These are phyloP conservation scores for Lamellibrachia luymesi DNA, from an alignment of 1,140 invertebrate species.

Conservation along the genomic window DNA sequence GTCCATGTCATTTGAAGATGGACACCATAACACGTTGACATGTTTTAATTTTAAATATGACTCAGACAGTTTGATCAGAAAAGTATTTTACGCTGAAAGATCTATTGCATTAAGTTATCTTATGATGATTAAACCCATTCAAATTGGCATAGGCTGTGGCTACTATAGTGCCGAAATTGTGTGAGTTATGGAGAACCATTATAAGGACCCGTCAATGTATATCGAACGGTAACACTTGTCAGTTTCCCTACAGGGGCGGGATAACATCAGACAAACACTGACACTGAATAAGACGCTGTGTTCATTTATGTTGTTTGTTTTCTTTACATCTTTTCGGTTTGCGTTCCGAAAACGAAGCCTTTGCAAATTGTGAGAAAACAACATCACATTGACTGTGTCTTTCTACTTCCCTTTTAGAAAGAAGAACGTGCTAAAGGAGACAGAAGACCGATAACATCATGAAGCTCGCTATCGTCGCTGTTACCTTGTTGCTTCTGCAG, in stretches of 20 bases:
- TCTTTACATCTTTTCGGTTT: neutral
- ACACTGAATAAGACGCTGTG: neutral
- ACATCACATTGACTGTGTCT: neutral
- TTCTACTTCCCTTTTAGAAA: neutral
- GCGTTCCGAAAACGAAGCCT: neutral
- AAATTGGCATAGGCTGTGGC: too few species aligned
- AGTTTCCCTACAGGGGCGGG: too few species aligned
- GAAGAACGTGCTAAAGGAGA: neutral
- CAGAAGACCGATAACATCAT: neutral
- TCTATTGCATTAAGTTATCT: too few species aligned
- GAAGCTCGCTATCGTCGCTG: neutral
- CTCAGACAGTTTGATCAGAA: neutral
- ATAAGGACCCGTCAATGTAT: too few species aligned
- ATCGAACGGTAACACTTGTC: too few species aligned
- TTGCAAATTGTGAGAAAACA: neutral
- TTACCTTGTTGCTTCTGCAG: neutral
- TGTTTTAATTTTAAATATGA: too few species aligned
- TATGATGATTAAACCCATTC: too few species aligned
- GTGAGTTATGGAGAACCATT: too few species aligned
- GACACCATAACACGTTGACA: too few species aligned
- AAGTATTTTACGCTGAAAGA: neutral
- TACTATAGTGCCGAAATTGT: too few species aligned
- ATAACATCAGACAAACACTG: too few species aligned
- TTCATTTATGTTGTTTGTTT: neutral
- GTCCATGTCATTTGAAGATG: too few species aligned